Conservation (phyloP, 2,797 vertebrate species). For the Gila robusta region DNA sequence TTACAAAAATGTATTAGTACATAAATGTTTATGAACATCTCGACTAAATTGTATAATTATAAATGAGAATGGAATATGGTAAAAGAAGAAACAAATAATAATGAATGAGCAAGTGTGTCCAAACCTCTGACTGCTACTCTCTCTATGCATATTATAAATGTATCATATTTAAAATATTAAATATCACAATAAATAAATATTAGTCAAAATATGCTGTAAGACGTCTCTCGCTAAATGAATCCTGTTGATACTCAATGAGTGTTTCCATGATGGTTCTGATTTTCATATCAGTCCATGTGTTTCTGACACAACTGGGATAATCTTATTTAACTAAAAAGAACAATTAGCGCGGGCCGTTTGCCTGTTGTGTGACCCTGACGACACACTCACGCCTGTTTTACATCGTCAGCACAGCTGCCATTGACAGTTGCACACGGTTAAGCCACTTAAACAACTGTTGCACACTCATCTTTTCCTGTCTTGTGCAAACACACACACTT, state of each 20-base stretch:
- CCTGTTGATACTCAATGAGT: neutral
- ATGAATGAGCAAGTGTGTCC: neutral
- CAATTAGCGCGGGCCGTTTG: slow-evolving; percentile 42
- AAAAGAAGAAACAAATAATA: neutral
- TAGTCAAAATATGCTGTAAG: neutral
- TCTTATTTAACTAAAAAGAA: slow-evolving; percentile 13
- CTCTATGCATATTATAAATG: neutral
- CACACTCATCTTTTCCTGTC: slow-evolving; percentile 55
- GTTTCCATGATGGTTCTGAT: neutral
- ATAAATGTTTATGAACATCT: too few relatives aligned
- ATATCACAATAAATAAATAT: neutral
- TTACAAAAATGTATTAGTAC: too few relatives aligned
- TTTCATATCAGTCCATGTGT: slow-evolving; percentile 19
- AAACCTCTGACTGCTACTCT: neutral
- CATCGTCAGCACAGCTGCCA: slow-evolving; percentile 69
- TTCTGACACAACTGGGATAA: slow-evolving; percentile 24
- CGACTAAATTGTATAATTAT: neutral
- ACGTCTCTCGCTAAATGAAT: neutral
- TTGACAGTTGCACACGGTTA: slow-evolving; percentile 58
- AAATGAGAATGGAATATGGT: neutral
- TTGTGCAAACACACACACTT: slow-evolving; percentile 53
- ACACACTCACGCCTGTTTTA: slow-evolving; percentile 51
- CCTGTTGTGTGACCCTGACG: slow-evolving; percentile 40
- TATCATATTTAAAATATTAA: neutral
- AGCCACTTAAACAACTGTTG: slow-evolving; percentile 58